Evolutionary conservation across 2,113 vertebrate genomes (phyloP).

Genomic region (Xenopus tropicalis): DNA sequence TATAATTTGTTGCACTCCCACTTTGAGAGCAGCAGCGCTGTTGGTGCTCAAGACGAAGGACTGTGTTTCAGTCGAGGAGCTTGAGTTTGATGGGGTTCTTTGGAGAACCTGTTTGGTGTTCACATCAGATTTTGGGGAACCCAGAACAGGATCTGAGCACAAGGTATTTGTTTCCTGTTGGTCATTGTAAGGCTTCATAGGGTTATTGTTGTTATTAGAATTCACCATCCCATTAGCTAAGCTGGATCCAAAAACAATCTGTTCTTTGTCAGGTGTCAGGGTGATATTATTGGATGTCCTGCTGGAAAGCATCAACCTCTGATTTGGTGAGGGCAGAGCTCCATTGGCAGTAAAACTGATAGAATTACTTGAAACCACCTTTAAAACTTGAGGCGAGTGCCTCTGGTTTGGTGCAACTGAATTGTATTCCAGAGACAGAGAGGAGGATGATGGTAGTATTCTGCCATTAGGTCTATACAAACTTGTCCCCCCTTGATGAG

Average conservation of each 20-base stretch:
- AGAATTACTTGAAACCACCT: conserved; percentile 38
- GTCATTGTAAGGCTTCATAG: conserved; percentile 1
- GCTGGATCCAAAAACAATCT: conserved; percentile 48
- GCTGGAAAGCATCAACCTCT: conserved; percentile 41
- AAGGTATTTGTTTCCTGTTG: conserved; percentile 50
- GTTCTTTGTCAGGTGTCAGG: conserved; percentile 56
- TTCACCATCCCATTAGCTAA: conserved; percentile 33
- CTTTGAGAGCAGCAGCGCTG: conserved; percentile 77
- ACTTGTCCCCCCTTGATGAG: conserved; percentile 21
- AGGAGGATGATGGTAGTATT: background rate
- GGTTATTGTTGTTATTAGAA: background rate
- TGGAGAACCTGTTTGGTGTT: conserved; percentile 47
- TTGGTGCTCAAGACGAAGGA: conserved; percentile 78
- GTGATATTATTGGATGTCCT: conserved; percentile 41
- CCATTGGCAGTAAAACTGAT: conserved; percentile 44
- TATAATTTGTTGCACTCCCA: conserved; percentile 88
- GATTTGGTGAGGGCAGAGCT: conserved; percentile 25
- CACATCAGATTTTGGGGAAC: conserved; percentile 41
- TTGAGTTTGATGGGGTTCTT: conserved; percentile 55
- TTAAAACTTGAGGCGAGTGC: conserved; percentile 38
- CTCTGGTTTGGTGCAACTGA: conserved; percentile 53
- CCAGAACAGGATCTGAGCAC: conserved; percentile 47
- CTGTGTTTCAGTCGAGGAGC: conserved; percentile 46
- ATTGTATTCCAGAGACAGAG: conserved; percentile 48
- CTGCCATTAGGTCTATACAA: conserved; percentile 49